Percentiles rank a stretch among this genome's conserved stretches.
Conservation (phyloP, 2,797 vertebrate genomes). For the Tamandua tetradactyla region DNA sequence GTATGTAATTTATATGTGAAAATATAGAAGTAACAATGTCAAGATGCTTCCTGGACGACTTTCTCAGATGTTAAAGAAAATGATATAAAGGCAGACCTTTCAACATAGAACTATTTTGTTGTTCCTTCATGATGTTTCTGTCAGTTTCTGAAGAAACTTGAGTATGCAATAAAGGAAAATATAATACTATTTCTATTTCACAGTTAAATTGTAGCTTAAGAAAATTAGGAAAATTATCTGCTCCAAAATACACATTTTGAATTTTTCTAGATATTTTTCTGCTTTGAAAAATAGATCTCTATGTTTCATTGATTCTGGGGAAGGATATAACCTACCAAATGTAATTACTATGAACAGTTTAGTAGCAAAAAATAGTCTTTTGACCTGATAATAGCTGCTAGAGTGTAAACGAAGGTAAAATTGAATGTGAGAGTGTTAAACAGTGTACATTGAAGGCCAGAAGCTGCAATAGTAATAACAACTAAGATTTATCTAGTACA, state of each 20-base stretch:
- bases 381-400: neutral
- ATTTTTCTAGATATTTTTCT: neutral
- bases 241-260: conserved; percentile 11
- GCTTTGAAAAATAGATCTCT: neutral
- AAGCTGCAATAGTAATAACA: neutral
- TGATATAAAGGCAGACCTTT: neutral
- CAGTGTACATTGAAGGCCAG: neutral
- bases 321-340: neutral
- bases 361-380: neutral
- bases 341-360: neutral
- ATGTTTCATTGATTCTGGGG: neutral
- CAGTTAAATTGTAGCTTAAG: conserved; percentile 22
- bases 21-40: neutral
- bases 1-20: neutral
- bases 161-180: conserved; percentile 23
- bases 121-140: neutral
- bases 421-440: neutral
- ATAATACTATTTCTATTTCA: neutral
- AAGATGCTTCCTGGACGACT: neutral
- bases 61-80: neutral
- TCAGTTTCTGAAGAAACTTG: neutral
- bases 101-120: neutral
- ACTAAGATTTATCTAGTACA: neutral
- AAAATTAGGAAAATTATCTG: neutral
- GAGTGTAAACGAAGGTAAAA: neutral